A percentile compares a stretch with the other conserved stretches of the same genome.
phyloP scores from a whole-genome alignment of 2,797 vertebrate species.

The Pyrocephalus nanus region DNA sequence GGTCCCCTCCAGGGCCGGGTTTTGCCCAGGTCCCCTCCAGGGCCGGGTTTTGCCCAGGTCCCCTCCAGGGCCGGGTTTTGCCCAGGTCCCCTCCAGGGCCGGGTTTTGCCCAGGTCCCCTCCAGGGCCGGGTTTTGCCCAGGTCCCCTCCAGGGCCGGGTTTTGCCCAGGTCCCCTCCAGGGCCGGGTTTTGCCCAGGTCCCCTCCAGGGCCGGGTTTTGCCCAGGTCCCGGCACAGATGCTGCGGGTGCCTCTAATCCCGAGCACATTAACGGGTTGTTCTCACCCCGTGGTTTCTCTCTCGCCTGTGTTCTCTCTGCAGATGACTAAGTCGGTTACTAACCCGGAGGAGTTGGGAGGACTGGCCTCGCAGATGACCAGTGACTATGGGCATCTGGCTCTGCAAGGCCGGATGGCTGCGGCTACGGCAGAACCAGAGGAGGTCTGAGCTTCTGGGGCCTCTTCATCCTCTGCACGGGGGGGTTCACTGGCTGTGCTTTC shows the following conservation, averaged over 20 bases:
- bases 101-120: no score
- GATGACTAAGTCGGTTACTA: slow-evolving; percentile 99
- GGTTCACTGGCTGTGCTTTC: neutral
- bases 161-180: no score
- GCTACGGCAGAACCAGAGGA: slow-evolving; percentile 95
- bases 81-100: no score
- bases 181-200: no score
- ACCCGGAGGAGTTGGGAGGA: slow-evolving; percentile 94
- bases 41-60: no score
- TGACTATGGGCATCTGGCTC: slow-evolving; percentile 95
- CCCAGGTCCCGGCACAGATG: no score
- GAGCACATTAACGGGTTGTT: slow-evolving; percentile 65
- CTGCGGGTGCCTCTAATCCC: slow-evolving; percentile 37
- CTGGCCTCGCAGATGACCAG: slow-evolving; percentile 97
- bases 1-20: no score
- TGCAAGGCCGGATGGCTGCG: slow-evolving; percentile 93
- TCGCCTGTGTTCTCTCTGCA: slow-evolving; percentile 79
- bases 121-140: no score
- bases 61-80: no score
- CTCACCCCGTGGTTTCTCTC: slow-evolving; percentile 66
- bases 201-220: no score
- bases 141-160: neutral
- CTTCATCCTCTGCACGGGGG: slow-evolving; percentile 4
- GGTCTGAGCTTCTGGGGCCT: slow-evolving; percentile 80
- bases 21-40: neutral